phyloP scores from a whole-genome alignment of 2,888 invertebrate species.

The Eulithis prunata region DNA sequence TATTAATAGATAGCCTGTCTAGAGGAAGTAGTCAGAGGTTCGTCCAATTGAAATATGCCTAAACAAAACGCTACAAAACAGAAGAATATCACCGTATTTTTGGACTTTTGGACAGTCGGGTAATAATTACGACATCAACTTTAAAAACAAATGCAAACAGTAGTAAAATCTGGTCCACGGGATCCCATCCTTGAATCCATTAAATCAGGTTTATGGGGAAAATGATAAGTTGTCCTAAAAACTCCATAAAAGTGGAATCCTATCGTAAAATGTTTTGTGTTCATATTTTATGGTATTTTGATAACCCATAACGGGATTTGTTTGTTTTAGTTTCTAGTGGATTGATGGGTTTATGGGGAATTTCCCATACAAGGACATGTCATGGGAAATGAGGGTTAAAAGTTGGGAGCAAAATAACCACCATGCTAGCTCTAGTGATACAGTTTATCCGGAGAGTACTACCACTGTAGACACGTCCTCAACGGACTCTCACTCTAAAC shows the following conservation, averaged over 20 bases:
- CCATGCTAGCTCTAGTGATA: too few species aligned
- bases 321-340: slow-evolving; percentile 49
- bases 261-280: slow-evolving; percentile 63
- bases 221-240: slow-evolving; percentile 73
- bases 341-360: slow-evolving; percentile 23
- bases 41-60: too few species aligned
- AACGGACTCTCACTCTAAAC: too few species aligned
- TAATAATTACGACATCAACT: slow-evolving; percentile 10
- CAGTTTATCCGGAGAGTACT: too few species aligned
- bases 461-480: too few species aligned
- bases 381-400: background rate
- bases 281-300: slow-evolving; percentile 56
- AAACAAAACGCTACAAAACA: too few species aligned
- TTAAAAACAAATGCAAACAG: slow-evolving; percentile 24
- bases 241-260: slow-evolving; percentile 64
- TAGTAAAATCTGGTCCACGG: slow-evolving; percentile 21
- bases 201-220: slow-evolving; percentile 67
- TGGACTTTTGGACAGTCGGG: background rate
- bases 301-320: slow-evolving; percentile 54
- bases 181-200: slow-evolving; percentile 45
- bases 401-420: too few species aligned
- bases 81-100: too few species aligned
- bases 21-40: too few species aligned
- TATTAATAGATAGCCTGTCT: too few species aligned
- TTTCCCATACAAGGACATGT: slow-evolving; percentile 12